Evolutionary conservation across 2,888 invertebrate genomes (phyloP), one percentile per base, ranked within the genome.

Genomic region (Notocelia uddmanniana): DNA sequence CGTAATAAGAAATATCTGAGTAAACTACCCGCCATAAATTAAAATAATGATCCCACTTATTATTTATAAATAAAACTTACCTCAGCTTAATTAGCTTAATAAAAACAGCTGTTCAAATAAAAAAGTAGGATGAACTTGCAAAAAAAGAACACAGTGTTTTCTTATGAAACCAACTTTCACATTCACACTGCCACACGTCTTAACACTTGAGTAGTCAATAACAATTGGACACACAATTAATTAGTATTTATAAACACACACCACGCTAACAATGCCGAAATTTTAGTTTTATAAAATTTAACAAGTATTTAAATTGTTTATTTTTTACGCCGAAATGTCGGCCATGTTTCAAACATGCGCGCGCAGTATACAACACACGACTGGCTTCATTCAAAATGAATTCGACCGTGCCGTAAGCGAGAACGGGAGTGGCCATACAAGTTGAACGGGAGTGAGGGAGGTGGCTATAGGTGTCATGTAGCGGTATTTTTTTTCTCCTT

Each of bases 401-500:
- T 84, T 79, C 79, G 82, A 82, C 81, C 81, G 81, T 84, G 82
- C 82, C 85, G 77, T 84, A 80, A 75, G 89, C 79, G 69, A 78
- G 82, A 91, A 74, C 74, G 83, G 83, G 88, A 89, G 19, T 77
- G 76, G 62, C 75, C 52, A 85, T 84, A 54, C 60, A n/a, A 37
- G 74, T 78, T 69, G 31, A 3, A 3, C 31, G 64, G 73, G 80
- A 77, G 69, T 76, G 84, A 92, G 74, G 73, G 85, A 81, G 89
- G 88, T 54, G 75, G 80, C 73, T 85, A 88, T 82, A 88, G 83
- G 84, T 87, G 85, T 86, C 84, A 80, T 87, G 86, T 92, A 93
- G 92, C 93, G 93, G 92, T 92, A 92, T 81, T 89, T 89, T 93
- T 90, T 93, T 92, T 89, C 88, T 86, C 91, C 91, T 91, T 92